These are phyloP conservation scores for Bombyx mori DNA, from an alignment of 1,140 invertebrate genomes.

Conservation along the genomic window ASM3026992v2 NC_085113.1:11775501-11776000, in stretches of 20 bases:
- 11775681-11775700: conserved; percentile 2
- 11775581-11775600: no score
- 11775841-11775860: conserved; percentile 3
- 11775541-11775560: conserved; percentile 8
- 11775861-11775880: conserved; percentile 6
- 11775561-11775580: not conserved
- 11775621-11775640: not conserved
- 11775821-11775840: conserved; percentile 3
- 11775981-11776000: conserved; percentile 19
- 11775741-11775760: conserved; percentile 5
- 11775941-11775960: conserved; percentile 21
- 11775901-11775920: conserved; percentile 16
- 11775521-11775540: conserved; percentile 21
- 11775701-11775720: conserved; percentile 2
- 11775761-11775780: not conserved
- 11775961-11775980: conserved; percentile 18
- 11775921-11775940: conserved; percentile 7
- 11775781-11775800: conserved; percentile 7
- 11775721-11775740: conserved; percentile 14
- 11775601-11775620: not conserved
- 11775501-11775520: conserved; percentile 19
- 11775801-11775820: conserved; percentile 2
- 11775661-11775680: conserved; percentile 1
- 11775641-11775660: not conserved
- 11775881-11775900: conserved; percentile 1